Base-by-base conservation (phyloP, 1,140 invertebrate genomes). In the Macrosteles quadrilineatus region DNA sequence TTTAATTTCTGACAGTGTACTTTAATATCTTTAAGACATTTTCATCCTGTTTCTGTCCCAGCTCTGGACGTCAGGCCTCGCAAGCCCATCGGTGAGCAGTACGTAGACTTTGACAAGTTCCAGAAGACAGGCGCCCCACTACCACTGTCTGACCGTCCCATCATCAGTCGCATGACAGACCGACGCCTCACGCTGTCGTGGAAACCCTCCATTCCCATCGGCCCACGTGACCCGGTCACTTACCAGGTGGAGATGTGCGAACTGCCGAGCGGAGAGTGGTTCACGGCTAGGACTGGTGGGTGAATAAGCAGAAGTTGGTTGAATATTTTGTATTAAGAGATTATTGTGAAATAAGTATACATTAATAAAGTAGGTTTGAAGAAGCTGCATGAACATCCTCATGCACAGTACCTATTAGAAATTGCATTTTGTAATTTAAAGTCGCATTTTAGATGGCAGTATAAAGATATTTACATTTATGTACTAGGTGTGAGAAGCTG, bases 171-270 rank as follows among this genome's bases (percentile, higher is more conserved):
- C 11, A 95, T 97, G 90, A 90, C 90, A 66, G 94, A 95, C 76
- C 84, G 91, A 4, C 86, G 90, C 64, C 84, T 95, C 21, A 94
- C 94, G 0, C 81, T 98, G 9, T 93, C 91, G 0, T 98, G 96
- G 96, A 91, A 91, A 74, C 94, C 96, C 1, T 95, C 94, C 2
- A 90, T 96, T 29, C 91, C 93, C 0, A 84, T 89, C 69, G 88
- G 88, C 30, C 90, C 92, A 0, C 83, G 91, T 45, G 85, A 88
- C 71, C 95, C 95, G 0, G 93, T 96, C 23, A 97, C 95, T 2
- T 99, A 98, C 76, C 88, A 92, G 78, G 87, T 99, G 50, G 96
- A 99, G 84, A 97, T 96, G 91, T 90, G 90, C 76, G 92, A 95
- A 76, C 83, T 91, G 64, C 93, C 95, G 19, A 88, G 94, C 77